phyloP scores from a whole-genome alignment of 2,113 vertebrate genomes.

The Paramisgurnus dabryanus region DNA sequence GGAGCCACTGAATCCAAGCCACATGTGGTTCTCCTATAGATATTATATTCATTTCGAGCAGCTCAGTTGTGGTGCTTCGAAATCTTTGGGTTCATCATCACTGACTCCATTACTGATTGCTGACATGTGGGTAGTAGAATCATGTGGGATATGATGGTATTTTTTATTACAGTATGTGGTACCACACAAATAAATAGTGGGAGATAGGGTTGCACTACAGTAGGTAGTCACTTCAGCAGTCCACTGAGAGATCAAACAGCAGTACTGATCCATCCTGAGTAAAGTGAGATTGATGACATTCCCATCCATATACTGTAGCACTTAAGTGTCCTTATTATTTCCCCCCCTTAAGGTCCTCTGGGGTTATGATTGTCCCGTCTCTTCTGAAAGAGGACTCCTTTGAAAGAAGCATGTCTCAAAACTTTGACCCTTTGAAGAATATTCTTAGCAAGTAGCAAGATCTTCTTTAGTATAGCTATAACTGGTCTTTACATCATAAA shows the following conservation, averaged over 20 bases:
- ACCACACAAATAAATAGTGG: background rate
- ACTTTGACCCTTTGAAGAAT: background rate
- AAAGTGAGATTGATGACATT: background rate
- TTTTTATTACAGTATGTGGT: background rate
- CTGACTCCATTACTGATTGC: background rate
- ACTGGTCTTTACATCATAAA: background rate
- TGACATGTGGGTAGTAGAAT: background rate
- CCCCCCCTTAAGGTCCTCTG: background rate
- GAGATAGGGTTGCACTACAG: constrained; percentile 6
- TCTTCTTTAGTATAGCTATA: constrained; percentile 7
- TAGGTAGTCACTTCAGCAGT: constrained; percentile 6
- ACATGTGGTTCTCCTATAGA: constrained; percentile 40
- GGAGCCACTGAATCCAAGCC: constrained; percentile 12
- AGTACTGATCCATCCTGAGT: background rate
- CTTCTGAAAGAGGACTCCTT: background rate
- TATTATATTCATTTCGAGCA: constrained; percentile 8
- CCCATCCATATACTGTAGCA: background rate
- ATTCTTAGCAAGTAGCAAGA: background rate
- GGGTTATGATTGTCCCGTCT: background rate
- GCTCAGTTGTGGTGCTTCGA: background rate
- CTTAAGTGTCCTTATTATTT: background rate
- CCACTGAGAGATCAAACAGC: constrained; percentile 13
- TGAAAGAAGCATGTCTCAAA: background rate
- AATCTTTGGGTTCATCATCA: background rate
- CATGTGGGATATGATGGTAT: background rate